Base-by-base conservation (phyloP, 2,888 invertebrate species). In the Leucophora obtusa region DNA sequence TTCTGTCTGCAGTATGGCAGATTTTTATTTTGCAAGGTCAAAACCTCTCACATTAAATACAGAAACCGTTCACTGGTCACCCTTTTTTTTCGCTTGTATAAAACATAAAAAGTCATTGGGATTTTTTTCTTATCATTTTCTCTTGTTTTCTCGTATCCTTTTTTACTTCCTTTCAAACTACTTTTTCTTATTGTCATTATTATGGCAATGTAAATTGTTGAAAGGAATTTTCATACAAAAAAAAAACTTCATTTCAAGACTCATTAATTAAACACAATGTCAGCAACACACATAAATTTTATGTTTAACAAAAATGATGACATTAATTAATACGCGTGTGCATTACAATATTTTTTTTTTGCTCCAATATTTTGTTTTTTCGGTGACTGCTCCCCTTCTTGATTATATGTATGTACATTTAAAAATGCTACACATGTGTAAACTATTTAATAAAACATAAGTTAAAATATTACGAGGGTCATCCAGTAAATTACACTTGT, bases 261-360 rank as follows among this genome's bases (percentile, higher is more conserved):
- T 70, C 81, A 81, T 77, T 81, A 81, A 81, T 81, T 73, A 81
- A 81, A 70, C 63, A 77, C 76, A 81, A 73, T 81, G 81, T 81
- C 81, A 81, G 65, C 77, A 73, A 65, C 73, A 53, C 76, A 83
- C 76, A 82, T 79, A 73, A 76, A 76, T 76, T 76, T 82, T 73
- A 76, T 79, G 74, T 79, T 68, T 43, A 73, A 79, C 69, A 77
- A 73, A 82, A 79, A 77, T 77, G 81, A 77, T 80, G 83, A 79
- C 83, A 82, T 77, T 83, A 83, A 83, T 83, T 79, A 83, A 82
- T 83, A 83, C 62, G 79, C 79, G 76, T 71, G 63, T 60, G 59
- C 50, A 70, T 62, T 54, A 79, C 72, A 78, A 70, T 78, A 63
- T 63, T 76, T 47, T 17, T 54, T 72, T 73, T 47, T 65, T 35